Percentiles rank a stretch among this genome's conserved stretches.
Conservation (phyloP, 2,797 vertebrate genomes). For the Microtus agrestis region DNA sequence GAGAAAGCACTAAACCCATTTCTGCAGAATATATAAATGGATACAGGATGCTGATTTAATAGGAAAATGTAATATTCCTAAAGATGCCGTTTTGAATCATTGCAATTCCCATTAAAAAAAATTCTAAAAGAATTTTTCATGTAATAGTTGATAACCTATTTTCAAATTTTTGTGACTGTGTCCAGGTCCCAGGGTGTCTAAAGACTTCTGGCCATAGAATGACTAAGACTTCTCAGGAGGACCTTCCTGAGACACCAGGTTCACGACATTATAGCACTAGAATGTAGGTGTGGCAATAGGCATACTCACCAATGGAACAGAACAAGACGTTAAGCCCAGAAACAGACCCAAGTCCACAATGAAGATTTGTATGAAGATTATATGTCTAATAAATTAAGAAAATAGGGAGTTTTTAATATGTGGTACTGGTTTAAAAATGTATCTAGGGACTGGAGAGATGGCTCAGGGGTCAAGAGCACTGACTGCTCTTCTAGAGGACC, state of each 20-base stretch:
- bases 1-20: neutral
- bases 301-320: neutral
- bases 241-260: neutral
- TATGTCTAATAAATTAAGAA: neutral
- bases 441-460: neutral
- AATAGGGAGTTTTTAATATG: neutral
- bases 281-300: neutral
- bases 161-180: neutral
- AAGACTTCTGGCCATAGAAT: neutral
- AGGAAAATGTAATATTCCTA: neutral
- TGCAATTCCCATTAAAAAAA: neutral
- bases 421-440: neutral
- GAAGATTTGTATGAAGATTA: neutral
- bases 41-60: neutral
- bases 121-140: neutral
- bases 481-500: neutral
- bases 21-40: neutral
- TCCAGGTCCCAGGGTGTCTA: neutral
- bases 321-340: neutral
- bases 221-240: neutral
- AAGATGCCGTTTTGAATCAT: neutral
- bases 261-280: neutral
- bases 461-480: neutral
- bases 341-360: neutral
- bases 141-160: neutral